Evolutionary conservation across 2,797 vertebrate species (phyloP), one percentile per base, ranked within the genome.

Genomic region (Onychomys leucogaster): DNA sequence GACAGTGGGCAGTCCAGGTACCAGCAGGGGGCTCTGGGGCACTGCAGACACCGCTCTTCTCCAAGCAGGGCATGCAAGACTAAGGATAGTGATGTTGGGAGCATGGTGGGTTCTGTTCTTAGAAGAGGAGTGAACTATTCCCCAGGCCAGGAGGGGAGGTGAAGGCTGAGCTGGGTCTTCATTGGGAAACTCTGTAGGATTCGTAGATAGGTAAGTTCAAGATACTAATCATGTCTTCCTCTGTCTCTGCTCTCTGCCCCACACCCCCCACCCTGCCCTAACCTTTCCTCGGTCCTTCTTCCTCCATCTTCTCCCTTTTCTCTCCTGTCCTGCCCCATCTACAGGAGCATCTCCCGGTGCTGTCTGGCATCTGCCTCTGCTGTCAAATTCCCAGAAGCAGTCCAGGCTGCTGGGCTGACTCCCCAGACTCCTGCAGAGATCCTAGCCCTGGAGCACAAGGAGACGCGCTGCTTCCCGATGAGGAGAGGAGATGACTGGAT

Each of bases 331-430:
- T 46, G 49, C 43, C 29, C 67, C 32, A 63, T n/a, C 49, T 49
- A 23, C 1, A 25, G 13, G 81, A 98, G 97, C 88, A 85, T 3
- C 0, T 95, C 97, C 23, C 99, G 99, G 71, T 99, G 99, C 95
- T 99, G 99, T 78, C 94, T 99, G 29, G 99, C 99, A 4, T 99
- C 99, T 0, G 99, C 99, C 4, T 99, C 99, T 0, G 98, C 99
- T 17, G 99, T 98, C 96, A 99, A 99, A 98, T 99, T 99, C 96
- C 98, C 98, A 34, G 98, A 99, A 10, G 99, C 98, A 0, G 94
- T 99, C 78, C 93, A 98, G 94, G 99, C 5, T 83, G 99, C 99
- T 0, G 98, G 98, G 27, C 98, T 99, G 96, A 98, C 98, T 88
- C 98, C 99, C 1, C 98, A 99, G 85, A 97, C 98, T 0, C 99